These are phyloP conservation scores for Agelastica alni DNA, from an alignment of 2,888 invertebrate species.

Conservation along the genomic window DNA sequence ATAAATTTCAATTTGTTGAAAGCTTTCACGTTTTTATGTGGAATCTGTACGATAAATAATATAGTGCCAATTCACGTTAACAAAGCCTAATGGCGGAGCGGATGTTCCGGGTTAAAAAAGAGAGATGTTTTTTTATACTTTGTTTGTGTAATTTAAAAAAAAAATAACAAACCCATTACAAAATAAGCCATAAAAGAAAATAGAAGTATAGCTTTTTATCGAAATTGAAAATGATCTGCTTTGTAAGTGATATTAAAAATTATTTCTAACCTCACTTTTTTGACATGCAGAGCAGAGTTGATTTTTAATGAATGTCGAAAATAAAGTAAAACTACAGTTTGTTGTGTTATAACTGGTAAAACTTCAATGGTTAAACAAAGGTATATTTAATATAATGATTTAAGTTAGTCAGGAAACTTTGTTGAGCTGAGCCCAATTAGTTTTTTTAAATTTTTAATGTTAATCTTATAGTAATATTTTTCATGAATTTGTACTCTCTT, in stretches of 20 bases:
- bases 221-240: not conserved
- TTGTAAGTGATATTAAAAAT: too few relatives aligned
- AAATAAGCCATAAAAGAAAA: not conserved
- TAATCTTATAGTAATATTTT: too few relatives aligned
- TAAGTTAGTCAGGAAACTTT: too few relatives aligned
- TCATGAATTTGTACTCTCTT: too few relatives aligned
- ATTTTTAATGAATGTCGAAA: too few relatives aligned
- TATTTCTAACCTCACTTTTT: conserved; percentile 3
- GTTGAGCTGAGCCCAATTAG: too few relatives aligned
- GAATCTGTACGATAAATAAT: not conserved
- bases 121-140: not conserved
- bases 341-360: too few relatives aligned
- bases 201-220: not conserved
- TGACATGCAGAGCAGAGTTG: not conserved
- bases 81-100: conserved; percentile 28
- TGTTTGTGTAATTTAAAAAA: not conserved
- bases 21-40: not conserved
- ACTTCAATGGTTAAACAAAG: too few relatives aligned
- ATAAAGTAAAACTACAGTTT: too few relatives aligned
- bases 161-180: not conserved
- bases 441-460: too few relatives aligned
- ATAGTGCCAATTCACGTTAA: not conserved
- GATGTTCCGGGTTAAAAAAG: conserved; percentile 30
- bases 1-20: not conserved
- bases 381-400: too few relatives aligned